Conservation (phyloP, 1,140 invertebrate species). For the Brachionus koreanus region DNA sequence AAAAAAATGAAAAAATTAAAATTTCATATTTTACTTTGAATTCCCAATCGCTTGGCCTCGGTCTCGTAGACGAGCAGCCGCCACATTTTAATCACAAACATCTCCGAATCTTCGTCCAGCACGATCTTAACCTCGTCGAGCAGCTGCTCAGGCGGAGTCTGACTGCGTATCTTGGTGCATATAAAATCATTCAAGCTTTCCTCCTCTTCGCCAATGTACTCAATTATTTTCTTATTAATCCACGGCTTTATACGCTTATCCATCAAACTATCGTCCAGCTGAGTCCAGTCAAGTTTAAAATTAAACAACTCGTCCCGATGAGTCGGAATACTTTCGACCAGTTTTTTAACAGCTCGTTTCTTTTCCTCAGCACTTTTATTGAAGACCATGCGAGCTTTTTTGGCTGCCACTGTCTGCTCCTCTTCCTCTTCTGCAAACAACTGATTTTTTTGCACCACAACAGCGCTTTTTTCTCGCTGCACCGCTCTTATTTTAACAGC, state of each 20-base stretch:
- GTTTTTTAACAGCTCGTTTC: constrained; percentile 85
- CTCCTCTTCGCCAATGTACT: constrained; percentile 98
- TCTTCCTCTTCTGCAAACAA: constrained; percentile 42
- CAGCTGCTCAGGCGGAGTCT: constrained; percentile 84
- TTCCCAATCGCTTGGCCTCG: constrained; percentile 72
- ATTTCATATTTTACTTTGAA: constrained; percentile 33
- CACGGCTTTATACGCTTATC: constrained; percentile 94
- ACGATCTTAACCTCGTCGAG: constrained; percentile 98
- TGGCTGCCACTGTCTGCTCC: constrained; percentile 43
- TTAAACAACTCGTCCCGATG: constrained; percentile 90
- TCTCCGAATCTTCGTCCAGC: constrained; percentile 96
- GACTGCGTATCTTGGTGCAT: constrained; percentile 90
- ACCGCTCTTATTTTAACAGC: not conserved
- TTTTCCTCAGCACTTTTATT: constrained; percentile 77
- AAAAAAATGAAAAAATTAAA: not conserved
- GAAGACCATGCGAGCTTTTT: constrained; percentile 54
- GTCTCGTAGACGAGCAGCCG: constrained; percentile 96
- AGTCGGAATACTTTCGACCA: constrained; percentile 97
- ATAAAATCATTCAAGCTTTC: constrained; percentile 97
- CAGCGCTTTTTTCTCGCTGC: not conserved
- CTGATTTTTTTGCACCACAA: constrained; percentile 17
- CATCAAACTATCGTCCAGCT: constrained; percentile 80
- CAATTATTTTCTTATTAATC: constrained; percentile 99
- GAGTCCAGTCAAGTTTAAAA: constrained; percentile 83
- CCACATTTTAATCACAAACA: constrained; percentile 99